Conservation (phyloP, 92 coral and sea anemone species). For the Palythoa grandis region DNA sequence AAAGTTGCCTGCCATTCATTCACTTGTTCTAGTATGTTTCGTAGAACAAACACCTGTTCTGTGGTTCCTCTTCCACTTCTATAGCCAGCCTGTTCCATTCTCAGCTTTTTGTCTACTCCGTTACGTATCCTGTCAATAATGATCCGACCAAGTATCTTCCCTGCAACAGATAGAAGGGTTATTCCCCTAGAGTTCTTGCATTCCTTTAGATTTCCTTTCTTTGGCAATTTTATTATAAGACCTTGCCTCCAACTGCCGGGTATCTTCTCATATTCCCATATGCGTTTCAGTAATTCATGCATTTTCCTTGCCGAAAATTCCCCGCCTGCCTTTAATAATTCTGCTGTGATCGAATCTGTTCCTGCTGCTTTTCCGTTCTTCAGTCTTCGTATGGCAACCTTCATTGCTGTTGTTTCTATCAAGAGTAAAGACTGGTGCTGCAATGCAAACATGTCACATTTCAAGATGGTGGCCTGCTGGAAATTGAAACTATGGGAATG, state of each 20-base stretch:
- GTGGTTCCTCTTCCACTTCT: neutral
- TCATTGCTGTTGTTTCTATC: slow-evolving; percentile 40
- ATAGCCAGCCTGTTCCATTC: slow-evolving; percentile 37
- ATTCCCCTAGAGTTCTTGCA: slow-evolving; percentile 57
- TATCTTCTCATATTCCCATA: neutral
- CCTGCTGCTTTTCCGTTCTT: too few species aligned
- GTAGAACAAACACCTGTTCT: neutral
- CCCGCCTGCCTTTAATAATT: slow-evolving; percentile 32
- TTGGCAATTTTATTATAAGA: slow-evolving; percentile 48
- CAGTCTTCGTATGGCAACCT: slow-evolving; percentile 38
- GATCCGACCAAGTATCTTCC: slow-evolving; percentile 55
- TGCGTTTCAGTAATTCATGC: slow-evolving; percentile 33
- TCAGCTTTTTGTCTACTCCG: slow-evolving; percentile 52
- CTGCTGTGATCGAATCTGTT: too few species aligned
- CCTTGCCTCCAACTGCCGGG: slow-evolving; percentile 50
- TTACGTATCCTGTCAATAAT: slow-evolving; percentile 41
- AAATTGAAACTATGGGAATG: too few species aligned
- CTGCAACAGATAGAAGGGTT: slow-evolving; percentile 50
- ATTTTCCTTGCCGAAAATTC: slow-evolving; percentile 44
- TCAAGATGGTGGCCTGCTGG: too few species aligned
- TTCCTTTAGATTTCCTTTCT: slow-evolving; percentile 59
- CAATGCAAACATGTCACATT: too few species aligned
- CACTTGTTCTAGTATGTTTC: too few species aligned
- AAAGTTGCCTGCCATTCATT: too few species aligned
- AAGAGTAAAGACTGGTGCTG: too few species aligned